These are phyloP conservation scores for Procambarus clarkii DNA, from an alignment of 1,140 invertebrate genomes.

Conservation along the genomic window DNA sequence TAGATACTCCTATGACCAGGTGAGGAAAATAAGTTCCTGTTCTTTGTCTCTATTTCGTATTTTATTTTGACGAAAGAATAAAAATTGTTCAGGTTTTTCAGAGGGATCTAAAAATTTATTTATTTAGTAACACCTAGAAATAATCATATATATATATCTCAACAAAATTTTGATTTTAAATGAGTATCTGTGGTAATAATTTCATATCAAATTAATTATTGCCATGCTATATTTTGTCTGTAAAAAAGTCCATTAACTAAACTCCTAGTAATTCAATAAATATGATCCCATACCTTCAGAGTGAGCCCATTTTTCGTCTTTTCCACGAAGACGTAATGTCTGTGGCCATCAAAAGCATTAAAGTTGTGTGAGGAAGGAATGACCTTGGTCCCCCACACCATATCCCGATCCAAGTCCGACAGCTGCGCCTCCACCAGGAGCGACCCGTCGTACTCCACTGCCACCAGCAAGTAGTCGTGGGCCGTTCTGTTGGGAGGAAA, in stretches of 20 bases:
- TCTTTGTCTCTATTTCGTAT: too few species aligned
- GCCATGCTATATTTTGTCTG: background rate
- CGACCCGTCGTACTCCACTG: background rate
- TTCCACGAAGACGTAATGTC: conserved; percentile 19
- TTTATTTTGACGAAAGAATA: too few species aligned
- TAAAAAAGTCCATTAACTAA: too few species aligned
- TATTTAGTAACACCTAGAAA: too few species aligned
- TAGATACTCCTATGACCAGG: too few species aligned
- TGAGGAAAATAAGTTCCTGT: too few species aligned
- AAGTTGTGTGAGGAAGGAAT: background rate
- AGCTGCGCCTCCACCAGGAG: conserved; percentile 21
- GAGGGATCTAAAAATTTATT: too few species aligned
- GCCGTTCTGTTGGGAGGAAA: background rate
- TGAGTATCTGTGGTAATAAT: too few species aligned
- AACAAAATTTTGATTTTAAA: too few species aligned
- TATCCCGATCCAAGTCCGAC: background rate
- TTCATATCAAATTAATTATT: too few species aligned
- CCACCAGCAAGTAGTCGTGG: conserved; percentile 37
- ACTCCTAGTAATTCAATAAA: too few species aligned
- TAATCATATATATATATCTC: background rate
- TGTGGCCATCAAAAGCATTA: conserved; percentile 15
- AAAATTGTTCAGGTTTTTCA: too few species aligned
- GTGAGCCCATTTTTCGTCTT: background rate
- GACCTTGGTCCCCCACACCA: background rate
- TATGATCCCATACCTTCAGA: conserved; percentile 13